Evolutionary conservation across 2,113 vertebrate genomes (phyloP).

Genomic region (Cercocebus atys): DNA sequence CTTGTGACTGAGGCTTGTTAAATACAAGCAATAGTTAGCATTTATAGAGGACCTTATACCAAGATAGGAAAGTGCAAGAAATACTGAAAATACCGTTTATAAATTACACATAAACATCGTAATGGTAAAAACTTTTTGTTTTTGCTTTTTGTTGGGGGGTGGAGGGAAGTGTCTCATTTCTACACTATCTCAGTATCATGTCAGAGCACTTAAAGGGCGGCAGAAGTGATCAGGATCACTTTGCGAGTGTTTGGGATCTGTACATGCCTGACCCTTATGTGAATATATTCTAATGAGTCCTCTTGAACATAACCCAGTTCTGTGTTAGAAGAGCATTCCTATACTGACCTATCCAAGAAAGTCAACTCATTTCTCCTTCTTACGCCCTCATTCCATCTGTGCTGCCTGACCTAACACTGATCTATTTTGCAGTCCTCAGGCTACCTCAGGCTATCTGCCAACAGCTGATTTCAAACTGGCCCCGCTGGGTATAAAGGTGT

Average conservation of each 20-base stretch:
- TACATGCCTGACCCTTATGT: background rate
- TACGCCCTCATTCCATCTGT: background rate
- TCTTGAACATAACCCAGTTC: background rate
- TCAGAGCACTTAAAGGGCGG: background rate
- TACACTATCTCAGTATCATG: background rate
- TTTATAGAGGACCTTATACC: background rate
- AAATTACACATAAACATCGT: background rate
- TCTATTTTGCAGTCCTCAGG: background rate
- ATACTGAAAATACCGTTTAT: conserved; percentile 3
- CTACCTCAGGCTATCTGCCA: background rate
- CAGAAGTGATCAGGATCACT: background rate
- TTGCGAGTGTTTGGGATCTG: background rate
- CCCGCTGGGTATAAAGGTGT: background rate
- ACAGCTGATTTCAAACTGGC: background rate
- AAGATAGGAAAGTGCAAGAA: background rate
- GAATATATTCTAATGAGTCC: background rate
- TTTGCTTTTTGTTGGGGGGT: background rate
- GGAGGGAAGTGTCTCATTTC: background rate
- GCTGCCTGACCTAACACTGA: background rate
- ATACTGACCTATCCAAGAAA: background rate
- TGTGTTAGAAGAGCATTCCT: background rate
- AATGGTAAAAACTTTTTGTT: background rate
- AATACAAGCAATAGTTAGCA: background rate
- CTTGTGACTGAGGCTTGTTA: background rate
- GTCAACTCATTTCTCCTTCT: background rate